Conservation (phyloP, 2,113 vertebrate species). For the Cacatua alba region DNA sequence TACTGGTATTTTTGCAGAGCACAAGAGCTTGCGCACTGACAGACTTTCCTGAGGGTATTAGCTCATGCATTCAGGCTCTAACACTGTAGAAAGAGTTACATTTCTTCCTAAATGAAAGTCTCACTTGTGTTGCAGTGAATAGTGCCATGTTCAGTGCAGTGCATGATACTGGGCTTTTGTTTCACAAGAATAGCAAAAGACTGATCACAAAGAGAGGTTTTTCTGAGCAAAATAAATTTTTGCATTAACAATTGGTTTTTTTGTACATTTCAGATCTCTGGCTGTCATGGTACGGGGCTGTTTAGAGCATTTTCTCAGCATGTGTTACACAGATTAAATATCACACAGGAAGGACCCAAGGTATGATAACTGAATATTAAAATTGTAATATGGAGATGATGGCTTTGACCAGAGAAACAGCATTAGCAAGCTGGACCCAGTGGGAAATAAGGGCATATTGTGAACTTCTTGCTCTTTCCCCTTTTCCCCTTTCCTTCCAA, state of each 20-base stretch:
- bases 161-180: background rate
- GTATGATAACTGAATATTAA: slow-evolving; percentile 68
- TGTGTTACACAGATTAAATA: slow-evolving; percentile 87
- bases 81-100: background rate
- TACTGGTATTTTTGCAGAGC: background rate
- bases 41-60: background rate
- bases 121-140: background rate
- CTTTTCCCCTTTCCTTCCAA: background rate
- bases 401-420: background rate
- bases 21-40: background rate
- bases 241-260: background rate
- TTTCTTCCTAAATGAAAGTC: background rate
- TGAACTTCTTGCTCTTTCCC: background rate
- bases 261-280: slow-evolving; percentile 84
- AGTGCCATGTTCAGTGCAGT: background rate
- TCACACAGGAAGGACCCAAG: slow-evolving; percentile 84
- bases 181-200: background rate
- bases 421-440: background rate
- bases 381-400: background rate
- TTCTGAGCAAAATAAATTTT: background rate
- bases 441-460: background rate
- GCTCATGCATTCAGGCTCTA: background rate
- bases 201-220: background rate
- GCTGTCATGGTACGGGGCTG: slow-evolving; percentile 88
- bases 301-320: slow-evolving; percentile 96